Percentiles rank a stretch among this genome's conserved stretches.
Evolutionary conservation across 2,888 invertebrate species (phyloP).

Genomic region (Athalia cordata): DNA sequence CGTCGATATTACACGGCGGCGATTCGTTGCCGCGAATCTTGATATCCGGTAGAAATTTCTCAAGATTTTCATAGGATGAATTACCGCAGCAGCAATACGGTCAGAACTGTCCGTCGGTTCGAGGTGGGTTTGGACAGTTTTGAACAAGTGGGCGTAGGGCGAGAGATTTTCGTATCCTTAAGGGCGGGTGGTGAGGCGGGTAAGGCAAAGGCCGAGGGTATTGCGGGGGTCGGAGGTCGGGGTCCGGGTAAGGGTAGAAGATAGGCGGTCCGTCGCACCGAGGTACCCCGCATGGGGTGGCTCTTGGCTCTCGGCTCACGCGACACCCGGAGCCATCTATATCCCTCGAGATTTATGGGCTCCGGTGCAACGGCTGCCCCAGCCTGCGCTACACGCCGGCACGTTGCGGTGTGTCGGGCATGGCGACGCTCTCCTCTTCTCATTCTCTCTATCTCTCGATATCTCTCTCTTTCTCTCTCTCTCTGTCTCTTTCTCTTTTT

Average conservation of each 20-base stretch:
- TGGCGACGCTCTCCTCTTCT: slow-evolving; percentile 33
- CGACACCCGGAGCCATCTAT: slow-evolving; percentile 73
- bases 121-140: slow-evolving; percentile 25
- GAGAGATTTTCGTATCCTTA: slow-evolving; percentile 43
- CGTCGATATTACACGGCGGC: not conserved
- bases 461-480: slow-evolving; percentile 16
- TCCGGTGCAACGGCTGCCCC: slow-evolving; percentile 70
- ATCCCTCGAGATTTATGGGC: slow-evolving; percentile 72
- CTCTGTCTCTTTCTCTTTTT: slow-evolving; percentile 13
- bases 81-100: slow-evolving; percentile 47
- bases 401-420: slow-evolving; percentile 59
- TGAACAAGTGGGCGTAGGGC: slow-evolving; percentile 40
- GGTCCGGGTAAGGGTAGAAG: slow-evolving; percentile 49
- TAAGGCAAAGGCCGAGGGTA: slow-evolving; percentile 48
- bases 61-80: not conserved
- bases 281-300: slow-evolving; percentile 73
- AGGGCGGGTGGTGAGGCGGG: slow-evolving; percentile 26
- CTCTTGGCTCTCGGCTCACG: slow-evolving; percentile 67
- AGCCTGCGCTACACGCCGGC: slow-evolving; percentile 61
- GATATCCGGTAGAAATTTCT: not conserved
- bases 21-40: not conserved
- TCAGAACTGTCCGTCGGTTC: slow-evolving; percentile 53
- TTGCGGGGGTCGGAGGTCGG: slow-evolving; percentile 44
- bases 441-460: not conserved
- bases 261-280: slow-evolving; percentile 52